A percentile compares a stretch with the other conserved stretches of the same genome.
These are phyloP conservation scores for zebrafish (Danio rerio) DNA, from an alignment of 2,113 vertebrate genomes.

Conservation along the genomic window DNA sequence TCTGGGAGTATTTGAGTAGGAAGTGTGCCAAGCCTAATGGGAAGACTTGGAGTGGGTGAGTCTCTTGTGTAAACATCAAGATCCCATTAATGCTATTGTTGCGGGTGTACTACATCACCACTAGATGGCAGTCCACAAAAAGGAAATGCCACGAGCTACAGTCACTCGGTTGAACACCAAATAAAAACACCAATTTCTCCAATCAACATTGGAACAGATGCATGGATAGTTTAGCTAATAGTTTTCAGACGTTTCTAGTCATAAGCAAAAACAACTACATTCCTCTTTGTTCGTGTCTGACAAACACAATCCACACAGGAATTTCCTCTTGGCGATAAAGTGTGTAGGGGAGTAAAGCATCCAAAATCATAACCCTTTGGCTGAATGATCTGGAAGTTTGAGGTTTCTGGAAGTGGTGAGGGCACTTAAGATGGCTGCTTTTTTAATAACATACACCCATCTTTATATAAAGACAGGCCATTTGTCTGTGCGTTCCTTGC, in stretches of 20 bases:
- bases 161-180: too few species aligned
- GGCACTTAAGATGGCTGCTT: conserved; percentile 37
- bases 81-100: conserved; percentile 32
- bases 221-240: not conserved
- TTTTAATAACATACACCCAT: conserved; percentile 31
- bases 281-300: conserved; percentile 33
- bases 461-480: not conserved
- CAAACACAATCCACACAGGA: conserved; percentile 61
- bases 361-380: conserved; percentile 61
- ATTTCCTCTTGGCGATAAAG: conserved; percentile 63
- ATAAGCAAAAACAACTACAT: conserved; percentile 8
- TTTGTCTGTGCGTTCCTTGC: not conserved
- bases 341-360: conserved; percentile 55
- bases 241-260: not conserved
- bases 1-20: conserved; percentile 46
- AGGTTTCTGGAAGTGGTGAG: conserved; percentile 56
- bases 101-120: conserved; percentile 51
- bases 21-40: conserved; percentile 48
- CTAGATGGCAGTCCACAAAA: conserved; percentile 46
- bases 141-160: not conserved
- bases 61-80: conserved; percentile 46
- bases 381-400: conserved; percentile 52
- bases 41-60: conserved; percentile 37
- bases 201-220: too few species aligned
- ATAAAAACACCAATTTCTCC: not conserved